Evolutionary conservation across 2,113 vertebrate species (phyloP), one percentile per base, ranked within the genome.

Genomic region (Hemicordylus capensis): DNA sequence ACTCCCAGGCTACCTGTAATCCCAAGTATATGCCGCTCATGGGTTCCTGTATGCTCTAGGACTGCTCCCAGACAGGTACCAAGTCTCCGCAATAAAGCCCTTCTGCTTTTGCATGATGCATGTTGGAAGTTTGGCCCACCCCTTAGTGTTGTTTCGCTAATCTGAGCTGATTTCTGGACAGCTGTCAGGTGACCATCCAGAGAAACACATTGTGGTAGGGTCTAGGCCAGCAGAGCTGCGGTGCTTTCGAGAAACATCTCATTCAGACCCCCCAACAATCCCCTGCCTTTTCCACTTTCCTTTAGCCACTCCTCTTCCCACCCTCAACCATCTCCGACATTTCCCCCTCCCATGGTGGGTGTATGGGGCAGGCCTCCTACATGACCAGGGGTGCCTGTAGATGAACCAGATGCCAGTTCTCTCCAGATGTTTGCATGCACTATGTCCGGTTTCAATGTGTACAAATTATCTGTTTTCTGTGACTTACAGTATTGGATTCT

Each of bases 381-480:
- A 15, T 19, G n/a, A 24, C n/a, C 42, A 37, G 22, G 56, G 31
- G 44, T 42, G 28, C 39, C 61, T 20, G 14, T 42, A 37, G 63
- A 59, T 31, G 37, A 77, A 72, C 20, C 76, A 79, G 56, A 61
- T 63, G 56, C 63, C 39, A 72, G 17, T n/a, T 73, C n/a, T 87
- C 22, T 78, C 75, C 76, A 79, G 66, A 83, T 79, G 81, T 79
- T 72, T 87, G 86, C 86, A 83, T 83, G 86, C 75, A 63, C 54
- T 73, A 48, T 87, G 86, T 79, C 86, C 74, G 39, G 86, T 83
- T 79, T 64, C n/a, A 56, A 54, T 64, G 56, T 87, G 75, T 73
- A 66, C 81, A 72, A 69, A 48, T 69, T 44, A 58, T 37, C 75
- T 78, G 67, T 83, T 64, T 70, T 51, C 85, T 73, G 58, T 83